These are phyloP conservation scores for Benthosema pterotum DNA, from an alignment of 2,797 vertebrate genomes.

Conservation along the genomic window DNA sequence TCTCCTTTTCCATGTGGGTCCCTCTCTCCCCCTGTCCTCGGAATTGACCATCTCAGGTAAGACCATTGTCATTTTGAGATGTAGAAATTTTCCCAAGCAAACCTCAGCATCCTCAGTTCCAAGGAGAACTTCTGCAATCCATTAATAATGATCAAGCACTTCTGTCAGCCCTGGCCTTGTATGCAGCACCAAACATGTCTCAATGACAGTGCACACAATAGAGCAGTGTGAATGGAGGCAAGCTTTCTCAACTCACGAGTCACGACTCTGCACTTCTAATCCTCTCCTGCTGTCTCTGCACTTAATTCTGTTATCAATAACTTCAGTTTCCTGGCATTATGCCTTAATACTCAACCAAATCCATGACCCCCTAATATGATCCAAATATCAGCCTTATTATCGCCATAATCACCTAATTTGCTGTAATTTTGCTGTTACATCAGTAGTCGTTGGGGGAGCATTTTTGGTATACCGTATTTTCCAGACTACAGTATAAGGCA, in stretches of 20 bases:
- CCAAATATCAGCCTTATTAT: not conserved
- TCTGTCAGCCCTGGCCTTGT: not conserved
- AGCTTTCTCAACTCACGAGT: not conserved
- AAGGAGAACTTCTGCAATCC: not conserved
- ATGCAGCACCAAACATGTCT: not conserved
- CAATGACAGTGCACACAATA: too few relatives aligned
- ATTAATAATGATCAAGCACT: not conserved
- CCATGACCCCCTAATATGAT: not conserved
- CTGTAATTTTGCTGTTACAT: too few relatives aligned
- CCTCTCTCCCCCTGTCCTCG: constrained; percentile 7
- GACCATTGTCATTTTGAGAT: not conserved
- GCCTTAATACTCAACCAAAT: not conserved
- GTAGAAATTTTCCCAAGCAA: not conserved
- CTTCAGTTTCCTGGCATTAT: not conserved
- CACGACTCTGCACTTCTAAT: not conserved
- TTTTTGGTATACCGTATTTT: too few relatives aligned
- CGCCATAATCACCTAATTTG: too few relatives aligned
- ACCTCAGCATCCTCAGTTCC: not conserved
- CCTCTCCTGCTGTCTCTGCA: not conserved
- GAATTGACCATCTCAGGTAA: constrained; percentile 51
- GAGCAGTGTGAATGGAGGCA: not conserved
- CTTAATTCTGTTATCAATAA: not conserved
- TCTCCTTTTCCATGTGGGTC: constrained; percentile 53
- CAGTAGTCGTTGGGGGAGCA: too few relatives aligned
- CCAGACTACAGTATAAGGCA: too few relatives aligned